Base-by-base conservation (phyloP, 2,888 invertebrate genomes). In the Tipula confusa region DNA sequence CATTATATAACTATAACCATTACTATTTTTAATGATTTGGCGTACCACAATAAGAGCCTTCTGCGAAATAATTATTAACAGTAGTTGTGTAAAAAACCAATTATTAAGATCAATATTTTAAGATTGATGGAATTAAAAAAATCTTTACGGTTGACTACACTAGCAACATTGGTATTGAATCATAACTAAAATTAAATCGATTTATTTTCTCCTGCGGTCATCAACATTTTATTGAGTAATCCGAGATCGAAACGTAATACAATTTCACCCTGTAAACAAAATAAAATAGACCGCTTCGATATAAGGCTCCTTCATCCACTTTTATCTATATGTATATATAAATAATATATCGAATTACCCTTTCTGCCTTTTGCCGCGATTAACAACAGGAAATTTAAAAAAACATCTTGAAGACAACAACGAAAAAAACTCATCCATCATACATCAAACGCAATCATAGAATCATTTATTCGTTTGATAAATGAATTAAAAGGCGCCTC, bases 401-500 rank as follows among this genome's bases (percentile, higher is more conserved):
- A 6, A 48, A 48, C 64, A 64, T 64, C 64, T 64, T 24, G 64
- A 64, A 64, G 24, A 64, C n/a, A 43, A n/a, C 13, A 38, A n/a
- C 13, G 2, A n/a, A n/a, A n/a, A 64, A 43, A 64, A 64, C 64
- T 64, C 64, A 64, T 64, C 64, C 64, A 64, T 64, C 64, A 64
- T 24, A 64, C 64, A 64, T 64, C 64, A 64, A 64, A 64, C 64
- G 64, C 64, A 64, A 64, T 64, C 64, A 64, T 64, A 11, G 18
- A 64, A 64, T 64, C 64, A 64, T 64, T 24, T 9, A 64, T 64
- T 64, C 64, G 64, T 64, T 64, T 64, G 64, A 64, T 64, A 64
- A 64, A 64, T 64, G 64, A 64, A 64, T 64, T 64, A 64, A 64
- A 64, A 64, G 64, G 64, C 64, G 64, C 64, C 64, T 64, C 64